These are phyloP conservation scores for Sebastolobus altivelis DNA, from an alignment of 2,797 vertebrate species.

Conservation along the genomic window DNA sequence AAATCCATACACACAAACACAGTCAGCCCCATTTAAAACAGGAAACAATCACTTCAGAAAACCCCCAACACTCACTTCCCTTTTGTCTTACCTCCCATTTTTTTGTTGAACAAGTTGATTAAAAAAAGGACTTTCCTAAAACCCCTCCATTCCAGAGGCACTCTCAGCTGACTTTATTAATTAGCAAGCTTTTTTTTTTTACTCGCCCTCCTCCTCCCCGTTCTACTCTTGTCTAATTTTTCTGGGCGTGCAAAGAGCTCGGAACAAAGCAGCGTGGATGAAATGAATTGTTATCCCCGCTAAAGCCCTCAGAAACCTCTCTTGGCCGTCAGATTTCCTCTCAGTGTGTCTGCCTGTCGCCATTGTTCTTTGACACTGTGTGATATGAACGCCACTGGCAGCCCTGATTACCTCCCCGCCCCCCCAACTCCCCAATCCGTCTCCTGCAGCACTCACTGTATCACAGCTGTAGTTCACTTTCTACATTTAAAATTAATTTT, in stretches of 20 bases:
- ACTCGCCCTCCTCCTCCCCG: conserved; percentile 16
- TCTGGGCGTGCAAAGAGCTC: conserved; percentile 43
- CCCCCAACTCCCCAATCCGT: conserved; percentile 12
- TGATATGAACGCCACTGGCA: conserved; percentile 68
- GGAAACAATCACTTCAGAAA: conserved; percentile 17
- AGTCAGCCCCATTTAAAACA: not conserved
- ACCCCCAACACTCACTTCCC: not conserved
- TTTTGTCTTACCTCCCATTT: conserved; percentile 19
- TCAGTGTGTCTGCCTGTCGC: conserved; percentile 48
- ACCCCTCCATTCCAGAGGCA: conserved; percentile 50
- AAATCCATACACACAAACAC: not conserved
- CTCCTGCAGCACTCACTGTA: conserved; percentile 33
- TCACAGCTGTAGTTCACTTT: conserved; percentile 55
- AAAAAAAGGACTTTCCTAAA: conserved; percentile 56
- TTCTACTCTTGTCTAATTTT: conserved; percentile 61
- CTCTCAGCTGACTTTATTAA: conserved; percentile 73
- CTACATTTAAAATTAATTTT: conserved; percentile 61
- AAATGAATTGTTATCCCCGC: conserved; percentile 74
- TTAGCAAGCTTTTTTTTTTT: conserved; percentile 61
- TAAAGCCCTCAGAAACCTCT: conserved; percentile 71
- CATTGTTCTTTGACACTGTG: conserved; percentile 76
- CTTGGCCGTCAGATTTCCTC: conserved; percentile 62
- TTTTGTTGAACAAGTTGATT: conserved; percentile 29
- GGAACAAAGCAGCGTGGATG: conserved; percentile 69
- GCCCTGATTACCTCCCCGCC: conserved; percentile 54